Base-by-base conservation (phyloP, 2,797 vertebrate species). In the Alfaro cultratus region DNA sequence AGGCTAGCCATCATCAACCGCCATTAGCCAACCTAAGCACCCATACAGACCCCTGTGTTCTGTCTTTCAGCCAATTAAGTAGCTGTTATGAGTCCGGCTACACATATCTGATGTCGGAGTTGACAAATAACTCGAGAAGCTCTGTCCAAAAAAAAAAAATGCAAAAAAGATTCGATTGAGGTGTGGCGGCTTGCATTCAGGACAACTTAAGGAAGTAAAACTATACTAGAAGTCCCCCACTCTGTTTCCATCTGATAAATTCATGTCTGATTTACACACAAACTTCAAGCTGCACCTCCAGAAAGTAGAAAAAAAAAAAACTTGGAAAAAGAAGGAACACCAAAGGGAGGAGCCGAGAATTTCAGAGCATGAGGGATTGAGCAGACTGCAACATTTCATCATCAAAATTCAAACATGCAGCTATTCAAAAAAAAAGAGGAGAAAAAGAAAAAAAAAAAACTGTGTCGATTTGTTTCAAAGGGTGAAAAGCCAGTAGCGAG, bases 321-420 rank as follows among this genome's bases (percentile, higher is more conserved):
- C 2, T 31, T 53, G 74, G 71, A 45, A 85, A 71, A 80, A 82
- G 81, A 77, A 80, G 75, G 31, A 82, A 82, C 77, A 86, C 75
- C 60, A 79, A 87, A 87, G 75, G 84, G 88, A 88, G 79, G 83
- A 87, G 84, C 79, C 68, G 84, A 83, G 87, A 80, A 86, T 83
- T 80, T 84, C 80, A 77, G 86, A 82, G 88, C 75, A 74, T 74
- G 77, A 83, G 85, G 77, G 81, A 88, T 76, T 73, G 88, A 92
- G 88, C 83, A 90, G 89, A 80, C 76, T 88, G 92, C 86, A 91
- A 89, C 90, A 89, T 94, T 93, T 94, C 91, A 94, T 93, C 93
- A 94, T 92, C 90, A 91, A 93, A 92, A 91, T 85, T 86, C 87
- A 81, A 90, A 92, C 88, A 90, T 91, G 88, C 87, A 90, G 86